These are phyloP conservation scores for Grus americana DNA, from an alignment of 2,113 vertebrate genomes.

Conservation along the genomic window DNA sequence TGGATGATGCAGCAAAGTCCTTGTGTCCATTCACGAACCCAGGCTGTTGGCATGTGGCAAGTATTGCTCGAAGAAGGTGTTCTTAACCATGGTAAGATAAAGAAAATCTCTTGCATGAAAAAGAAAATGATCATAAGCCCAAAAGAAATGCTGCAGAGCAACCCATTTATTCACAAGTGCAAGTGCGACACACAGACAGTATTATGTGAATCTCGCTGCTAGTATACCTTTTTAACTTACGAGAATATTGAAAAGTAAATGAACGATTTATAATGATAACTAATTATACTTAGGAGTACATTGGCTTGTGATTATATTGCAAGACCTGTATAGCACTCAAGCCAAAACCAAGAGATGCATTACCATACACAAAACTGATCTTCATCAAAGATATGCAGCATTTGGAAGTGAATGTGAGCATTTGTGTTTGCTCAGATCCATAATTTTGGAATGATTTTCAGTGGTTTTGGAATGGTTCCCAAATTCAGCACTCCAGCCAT, in stretches of 20 bases:
- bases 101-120: neutral
- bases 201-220: conserved; percentile 13
- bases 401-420: neutral
- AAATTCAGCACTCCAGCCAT: neutral
- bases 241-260: conserved; percentile 24
- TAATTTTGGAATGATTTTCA: neutral
- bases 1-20: conserved; percentile 95
- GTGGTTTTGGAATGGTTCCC: neutral
- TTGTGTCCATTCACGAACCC: conserved; percentile 89
- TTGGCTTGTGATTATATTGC: conserved; percentile 24
- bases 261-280: neutral
- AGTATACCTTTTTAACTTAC: neutral
- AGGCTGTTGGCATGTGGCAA: conserved; percentile 99
- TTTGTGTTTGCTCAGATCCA: neutral
- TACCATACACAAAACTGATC: neutral
- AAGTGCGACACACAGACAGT: neutral
- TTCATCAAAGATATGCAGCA: neutral
- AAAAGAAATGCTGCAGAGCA: neutral
- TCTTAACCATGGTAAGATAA: conserved; percentile 90
- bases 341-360: neutral
- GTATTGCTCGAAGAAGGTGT: conserved; percentile 94
- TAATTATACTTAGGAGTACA: conserved; percentile 49
- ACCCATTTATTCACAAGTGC: conserved; percentile 12
- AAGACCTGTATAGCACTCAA: neutral
- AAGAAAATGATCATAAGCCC: neutral